These are phyloP conservation scores for Cebus imitator DNA, from an alignment of 2,113 vertebrate species.

Conservation along the genomic window DNA sequence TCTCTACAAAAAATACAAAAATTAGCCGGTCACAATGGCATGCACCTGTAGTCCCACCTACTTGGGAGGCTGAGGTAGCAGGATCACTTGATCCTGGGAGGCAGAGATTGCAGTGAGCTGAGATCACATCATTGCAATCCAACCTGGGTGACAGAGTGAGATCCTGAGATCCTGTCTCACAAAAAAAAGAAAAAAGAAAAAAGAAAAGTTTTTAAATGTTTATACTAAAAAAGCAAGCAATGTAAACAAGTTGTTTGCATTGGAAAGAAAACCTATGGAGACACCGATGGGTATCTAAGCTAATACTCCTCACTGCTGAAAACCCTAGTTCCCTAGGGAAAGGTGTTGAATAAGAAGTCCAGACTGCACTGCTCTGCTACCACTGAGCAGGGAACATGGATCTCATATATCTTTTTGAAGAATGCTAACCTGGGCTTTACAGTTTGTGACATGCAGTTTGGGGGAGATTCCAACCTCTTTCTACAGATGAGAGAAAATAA, in stretches of 20 bases:
- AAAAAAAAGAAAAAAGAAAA: not conserved
- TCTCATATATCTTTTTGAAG: not conserved
- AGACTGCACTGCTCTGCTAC: not conserved
- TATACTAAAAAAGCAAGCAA: not conserved
- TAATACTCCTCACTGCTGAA: rapidly evolving
- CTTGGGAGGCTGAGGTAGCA: not conserved
- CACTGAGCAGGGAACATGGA: not conserved
- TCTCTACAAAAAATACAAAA: not conserved
- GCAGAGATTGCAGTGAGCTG: not conserved
- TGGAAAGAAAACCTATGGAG: not conserved
- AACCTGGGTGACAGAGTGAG: not conserved
- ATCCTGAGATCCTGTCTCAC: not conserved
- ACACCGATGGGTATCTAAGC: too few species aligned
- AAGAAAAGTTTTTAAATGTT: not conserved
- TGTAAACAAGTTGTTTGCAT: not conserved
- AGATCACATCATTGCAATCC: not conserved
- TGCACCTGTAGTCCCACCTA: not conserved
- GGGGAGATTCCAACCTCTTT: not conserved
- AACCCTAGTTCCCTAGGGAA: not conserved
- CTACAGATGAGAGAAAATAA: not conserved
- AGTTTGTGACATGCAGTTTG: not conserved
- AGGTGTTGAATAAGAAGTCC: not conserved
- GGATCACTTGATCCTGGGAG: not conserved
- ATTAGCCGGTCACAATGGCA: not conserved
- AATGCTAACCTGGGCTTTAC: not conserved